A percentile compares a stretch with the other conserved stretches of the same genome.
Evolutionary conservation across 2,797 vertebrate genomes (phyloP).

Genomic region (Harpagifer antarcticus): DNA sequence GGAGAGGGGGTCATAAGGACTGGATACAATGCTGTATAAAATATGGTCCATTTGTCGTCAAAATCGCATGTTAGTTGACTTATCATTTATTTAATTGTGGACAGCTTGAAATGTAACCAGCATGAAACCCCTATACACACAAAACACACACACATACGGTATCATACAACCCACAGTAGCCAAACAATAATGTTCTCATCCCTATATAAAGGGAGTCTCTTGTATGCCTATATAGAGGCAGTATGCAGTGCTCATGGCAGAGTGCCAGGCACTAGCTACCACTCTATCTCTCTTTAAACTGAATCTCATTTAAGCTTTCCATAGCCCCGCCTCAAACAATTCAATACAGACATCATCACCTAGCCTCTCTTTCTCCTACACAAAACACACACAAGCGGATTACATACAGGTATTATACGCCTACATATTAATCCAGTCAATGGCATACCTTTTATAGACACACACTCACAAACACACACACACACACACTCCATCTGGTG

Average conservation of each 20-base stretch:
- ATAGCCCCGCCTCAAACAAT: conserved; percentile 57
- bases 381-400: conserved; percentile 41
- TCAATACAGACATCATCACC: conserved; percentile 64
- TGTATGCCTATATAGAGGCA: conserved; percentile 38
- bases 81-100: too few species aligned
- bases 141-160: conserved; percentile 19
- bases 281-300: conserved; percentile 60
- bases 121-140: conserved; percentile 28
- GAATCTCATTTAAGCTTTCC: conserved; percentile 69
- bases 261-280: conserved; percentile 48
- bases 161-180: conserved; percentile 22
- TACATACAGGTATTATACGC: conserved; percentile 48
- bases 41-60: too few species aligned
- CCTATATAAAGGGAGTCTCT: conserved; percentile 32
- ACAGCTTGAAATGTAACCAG: conserved; percentile 7
- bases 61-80: too few species aligned
- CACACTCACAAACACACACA: conserved; percentile 26
- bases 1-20: too few species aligned
- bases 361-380: conserved; percentile 42
- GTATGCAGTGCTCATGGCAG: conserved; percentile 54
- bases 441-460: conserved; percentile 38
- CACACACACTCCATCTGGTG: conserved; percentile 44
- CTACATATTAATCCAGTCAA: conserved; percentile 55
- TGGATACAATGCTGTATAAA: too few species aligned
- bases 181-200: conserved; percentile 19